Evolutionary conservation across 2,797 vertebrate genomes (phyloP).

Genomic region (Phalanger gymnotis): DNA sequence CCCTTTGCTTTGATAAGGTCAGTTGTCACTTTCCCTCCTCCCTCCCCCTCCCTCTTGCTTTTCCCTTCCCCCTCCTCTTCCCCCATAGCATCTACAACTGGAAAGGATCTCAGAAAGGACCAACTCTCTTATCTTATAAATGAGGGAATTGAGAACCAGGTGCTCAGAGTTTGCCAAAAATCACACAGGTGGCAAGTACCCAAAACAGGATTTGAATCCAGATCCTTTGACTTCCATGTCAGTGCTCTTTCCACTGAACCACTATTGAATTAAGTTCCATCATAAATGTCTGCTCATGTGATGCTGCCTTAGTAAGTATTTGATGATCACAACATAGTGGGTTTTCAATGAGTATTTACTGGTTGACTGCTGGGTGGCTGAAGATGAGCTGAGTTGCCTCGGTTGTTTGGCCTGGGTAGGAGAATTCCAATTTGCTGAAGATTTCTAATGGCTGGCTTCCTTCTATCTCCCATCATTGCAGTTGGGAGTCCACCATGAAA

Average conservation of each 20-base stretch:
- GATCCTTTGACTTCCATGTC: not conserved
- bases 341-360: not conserved
- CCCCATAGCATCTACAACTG: no score
- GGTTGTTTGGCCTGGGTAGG: not conserved
- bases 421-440: not conserved
- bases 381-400: not conserved
- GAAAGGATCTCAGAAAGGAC: no score
- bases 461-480: not conserved
- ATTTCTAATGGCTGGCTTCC: not conserved
- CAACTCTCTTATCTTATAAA: not conserved
- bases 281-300: not conserved
- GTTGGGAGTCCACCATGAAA: not conserved
- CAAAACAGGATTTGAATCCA: not conserved
- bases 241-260: not conserved
- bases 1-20: not conserved
- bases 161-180: not conserved
- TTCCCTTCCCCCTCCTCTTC: accelerated
- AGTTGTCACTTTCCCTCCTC: no score
- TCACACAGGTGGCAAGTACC: not conserved
- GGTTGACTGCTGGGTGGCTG: not conserved
- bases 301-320: not conserved
- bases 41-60: accelerated
- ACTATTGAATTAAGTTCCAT: not conserved
- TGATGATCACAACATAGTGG: not conserved
- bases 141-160: not conserved